Percentiles rank a stretch among this genome's conserved stretches.
phyloP scores from a whole-genome alignment of 2,797 vertebrate genomes.

The Holocentrus rufus region DNA sequence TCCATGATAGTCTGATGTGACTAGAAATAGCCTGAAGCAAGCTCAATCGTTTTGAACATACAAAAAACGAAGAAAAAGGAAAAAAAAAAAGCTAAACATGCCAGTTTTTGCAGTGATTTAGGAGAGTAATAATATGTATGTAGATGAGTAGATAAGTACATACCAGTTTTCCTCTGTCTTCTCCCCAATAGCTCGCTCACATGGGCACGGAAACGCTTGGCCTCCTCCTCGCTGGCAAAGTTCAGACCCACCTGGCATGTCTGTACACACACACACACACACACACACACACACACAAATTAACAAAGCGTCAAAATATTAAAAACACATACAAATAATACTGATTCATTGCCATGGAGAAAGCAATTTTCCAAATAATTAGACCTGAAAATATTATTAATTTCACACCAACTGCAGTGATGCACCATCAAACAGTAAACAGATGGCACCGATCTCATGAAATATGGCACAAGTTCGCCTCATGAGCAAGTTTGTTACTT shows the following conservation, averaged over 20 bases:
- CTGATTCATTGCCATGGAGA: not conserved
- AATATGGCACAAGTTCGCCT: no score
- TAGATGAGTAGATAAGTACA: not conserved
- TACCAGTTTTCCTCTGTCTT: conserved; percentile 92
- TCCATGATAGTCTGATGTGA: not conserved
- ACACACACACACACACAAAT: conserved; percentile 3
- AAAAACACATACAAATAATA: not conserved
- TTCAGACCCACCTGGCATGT: conserved; percentile 94
- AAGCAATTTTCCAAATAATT: not conserved
- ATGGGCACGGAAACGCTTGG: conserved; percentile 86
- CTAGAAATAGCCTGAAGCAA: not conserved
- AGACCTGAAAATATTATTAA: not conserved
- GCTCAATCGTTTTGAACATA: not conserved
- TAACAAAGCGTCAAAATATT: not conserved
- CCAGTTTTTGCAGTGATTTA: conserved; percentile 34
- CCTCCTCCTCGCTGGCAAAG: conserved; percentile 95
- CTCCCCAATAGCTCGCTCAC: conserved; percentile 83
- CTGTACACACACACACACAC: conserved; percentile 52
- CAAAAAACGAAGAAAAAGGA: not conserved
- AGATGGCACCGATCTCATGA: no score
- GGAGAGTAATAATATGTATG: not conserved
- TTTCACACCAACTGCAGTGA: not conserved
- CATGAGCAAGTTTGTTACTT: not conserved
- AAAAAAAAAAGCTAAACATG: conserved; percentile 35
- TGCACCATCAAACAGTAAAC: no score